A percentile compares a stretch with the other conserved stretches of the same genome.
Evolutionary conservation across 2,888 invertebrate species (phyloP).

Genomic region (Cyaniris semiargus): DNA sequence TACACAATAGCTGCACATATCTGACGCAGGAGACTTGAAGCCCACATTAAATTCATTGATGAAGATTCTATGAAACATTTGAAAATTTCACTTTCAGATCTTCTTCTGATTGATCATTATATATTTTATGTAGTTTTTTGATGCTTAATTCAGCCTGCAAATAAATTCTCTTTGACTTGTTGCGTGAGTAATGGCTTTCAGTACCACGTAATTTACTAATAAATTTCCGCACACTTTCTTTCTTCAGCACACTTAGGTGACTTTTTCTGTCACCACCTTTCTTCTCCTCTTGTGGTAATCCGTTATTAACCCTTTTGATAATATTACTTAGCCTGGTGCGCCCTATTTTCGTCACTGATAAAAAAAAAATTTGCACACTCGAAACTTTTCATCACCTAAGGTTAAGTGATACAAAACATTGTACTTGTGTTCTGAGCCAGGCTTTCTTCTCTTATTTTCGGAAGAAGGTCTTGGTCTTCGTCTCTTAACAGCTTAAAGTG

Average conservation of each 20-base stretch:
- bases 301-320: neutral
- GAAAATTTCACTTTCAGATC: slow-evolving; percentile 39
- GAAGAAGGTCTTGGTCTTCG: neutral
- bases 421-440: neutral
- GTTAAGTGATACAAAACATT: neutral
- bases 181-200: too few relatives aligned
- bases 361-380: too few relatives aligned
- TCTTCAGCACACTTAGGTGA: too few relatives aligned
- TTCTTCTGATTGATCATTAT: neutral
- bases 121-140: neutral
- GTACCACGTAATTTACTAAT: too few relatives aligned
- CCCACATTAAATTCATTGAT: neutral
- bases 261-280: too few relatives aligned
- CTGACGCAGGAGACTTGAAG: slow-evolving; percentile 3
- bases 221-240: too few relatives aligned
- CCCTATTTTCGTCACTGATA: too few relatives aligned
- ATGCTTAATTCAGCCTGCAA: too few relatives aligned
- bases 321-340: too few relatives aligned
- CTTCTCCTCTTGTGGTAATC: too few relatives aligned
- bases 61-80: slow-evolving; percentile 4
- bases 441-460: neutral
- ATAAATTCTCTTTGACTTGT: too few relatives aligned
- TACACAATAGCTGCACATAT: too few relatives aligned
- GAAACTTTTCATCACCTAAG: neutral
- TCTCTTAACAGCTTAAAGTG: neutral